Percentiles rank a stretch among this genome's conserved stretches.
These are phyloP conservation scores for Chrysolina haemoptera DNA, from an alignment of 2,888 invertebrate species.

Conservation along the genomic window DNA sequence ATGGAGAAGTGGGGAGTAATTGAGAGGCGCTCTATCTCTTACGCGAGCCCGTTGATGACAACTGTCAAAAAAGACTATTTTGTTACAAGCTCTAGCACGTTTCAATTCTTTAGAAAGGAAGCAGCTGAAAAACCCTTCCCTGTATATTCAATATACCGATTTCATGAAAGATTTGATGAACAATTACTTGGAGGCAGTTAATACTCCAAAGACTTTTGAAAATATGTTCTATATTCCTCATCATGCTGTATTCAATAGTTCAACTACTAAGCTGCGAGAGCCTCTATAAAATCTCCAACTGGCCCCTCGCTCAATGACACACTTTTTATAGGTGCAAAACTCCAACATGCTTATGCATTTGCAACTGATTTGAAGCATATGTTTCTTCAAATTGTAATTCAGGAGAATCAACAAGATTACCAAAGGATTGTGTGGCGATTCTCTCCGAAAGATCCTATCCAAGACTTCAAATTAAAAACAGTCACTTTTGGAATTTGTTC, in stretches of 20 bases:
- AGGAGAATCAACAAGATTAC: slow-evolving; percentile 11
- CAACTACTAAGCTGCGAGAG: slow-evolving; percentile 21
- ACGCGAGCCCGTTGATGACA: too few species aligned
- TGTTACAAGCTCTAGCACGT: background rate
- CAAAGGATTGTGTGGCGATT: slow-evolving; percentile 9
- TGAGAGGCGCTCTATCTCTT: too few species aligned
- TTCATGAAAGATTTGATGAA: slow-evolving; percentile 11
- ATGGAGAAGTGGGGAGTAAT: too few species aligned
- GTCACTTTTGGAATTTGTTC: background rate
- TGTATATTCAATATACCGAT: slow-evolving; percentile 8
- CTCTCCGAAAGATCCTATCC: slow-evolving; percentile 15
- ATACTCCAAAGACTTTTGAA: background rate
- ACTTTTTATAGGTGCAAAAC: slow-evolving; percentile 6
- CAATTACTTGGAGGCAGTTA: slow-evolving; percentile 18
- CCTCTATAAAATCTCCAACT: slow-evolving; percentile 18
- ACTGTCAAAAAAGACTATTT: too few species aligned
- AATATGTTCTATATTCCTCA: slow-evolving; percentile 20
- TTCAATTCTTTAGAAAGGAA: background rate
- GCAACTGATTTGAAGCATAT: slow-evolving; percentile 26
- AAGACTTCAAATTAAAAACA: background rate
- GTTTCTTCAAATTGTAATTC: slow-evolving; percentile 6
- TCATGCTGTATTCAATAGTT: slow-evolving; percentile 17
- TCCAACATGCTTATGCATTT: slow-evolving; percentile 13
- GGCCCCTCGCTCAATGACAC: slow-evolving; percentile 25
- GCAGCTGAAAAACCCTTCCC: background rate